Percentiles rank a stretch among this genome's conserved stretches.
Evolutionary conservation across 2,888 invertebrate genomes (phyloP).

Genomic region (Clunio marinus): DNA sequence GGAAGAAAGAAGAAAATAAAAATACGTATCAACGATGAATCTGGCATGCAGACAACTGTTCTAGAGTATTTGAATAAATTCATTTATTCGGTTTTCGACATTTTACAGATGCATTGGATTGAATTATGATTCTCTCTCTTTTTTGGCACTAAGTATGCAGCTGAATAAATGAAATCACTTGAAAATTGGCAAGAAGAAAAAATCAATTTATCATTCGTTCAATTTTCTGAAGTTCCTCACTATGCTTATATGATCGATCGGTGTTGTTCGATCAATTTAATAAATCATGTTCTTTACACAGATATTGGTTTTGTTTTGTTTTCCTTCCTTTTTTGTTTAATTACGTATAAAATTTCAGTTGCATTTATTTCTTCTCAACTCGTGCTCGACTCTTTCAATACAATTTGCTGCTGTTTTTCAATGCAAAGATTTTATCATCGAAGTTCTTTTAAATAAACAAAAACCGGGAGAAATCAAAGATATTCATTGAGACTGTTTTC

Average conservation of each 20-base stretch:
- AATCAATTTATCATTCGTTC: background rate
- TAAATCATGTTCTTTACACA: background rate
- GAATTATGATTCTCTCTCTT: no score
- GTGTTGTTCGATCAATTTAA: background rate
- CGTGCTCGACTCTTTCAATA: background rate
- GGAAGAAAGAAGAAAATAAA: background rate
- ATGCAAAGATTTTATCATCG: conserved; percentile 1
- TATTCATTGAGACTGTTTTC: no score
- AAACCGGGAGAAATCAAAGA: background rate
- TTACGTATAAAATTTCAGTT: background rate
- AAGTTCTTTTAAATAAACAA: background rate
- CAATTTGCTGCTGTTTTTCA: background rate
- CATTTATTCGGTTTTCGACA: background rate
- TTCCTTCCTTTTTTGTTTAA: no score
- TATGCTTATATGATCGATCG: background rate
- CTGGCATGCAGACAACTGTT: background rate
- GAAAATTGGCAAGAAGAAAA: background rate
- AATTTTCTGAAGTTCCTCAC: background rate
- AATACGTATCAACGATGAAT: background rate
- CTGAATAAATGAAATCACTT: conserved; percentile 12
- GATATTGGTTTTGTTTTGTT: no score
- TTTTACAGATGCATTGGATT: background rate
- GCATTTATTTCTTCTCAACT: background rate
- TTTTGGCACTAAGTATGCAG: background rate
- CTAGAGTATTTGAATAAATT: background rate